Conservation (phyloP, 1,140 invertebrate species). For the Atta texana region DNA sequence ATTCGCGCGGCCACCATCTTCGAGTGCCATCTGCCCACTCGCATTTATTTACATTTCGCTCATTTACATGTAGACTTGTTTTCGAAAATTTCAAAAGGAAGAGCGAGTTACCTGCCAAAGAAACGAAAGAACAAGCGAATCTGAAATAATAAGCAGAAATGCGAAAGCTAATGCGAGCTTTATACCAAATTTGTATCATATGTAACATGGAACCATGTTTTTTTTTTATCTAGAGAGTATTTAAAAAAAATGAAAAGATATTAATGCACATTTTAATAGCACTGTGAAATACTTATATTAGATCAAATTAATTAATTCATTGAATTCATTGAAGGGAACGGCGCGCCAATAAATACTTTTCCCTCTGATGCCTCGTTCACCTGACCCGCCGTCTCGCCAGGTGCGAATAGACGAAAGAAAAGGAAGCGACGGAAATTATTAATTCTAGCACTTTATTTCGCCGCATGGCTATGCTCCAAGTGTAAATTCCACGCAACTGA, state of each 20-base stretch:
- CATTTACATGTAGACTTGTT: conserved; percentile 66
- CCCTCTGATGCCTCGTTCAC: conserved; percentile 64
- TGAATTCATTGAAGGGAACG: background rate
- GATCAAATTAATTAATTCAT: conserved; percentile 18
- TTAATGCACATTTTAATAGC: background rate
- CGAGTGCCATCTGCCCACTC: conserved; percentile 63
- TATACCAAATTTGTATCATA: background rate
- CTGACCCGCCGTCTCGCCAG: conserved; percentile 65
- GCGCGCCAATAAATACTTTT: conserved; percentile 64
- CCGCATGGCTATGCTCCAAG: conserved; percentile 67
- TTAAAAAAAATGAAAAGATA: background rate
- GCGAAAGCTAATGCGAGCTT: background rate
- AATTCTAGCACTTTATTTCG: conserved; percentile 73
- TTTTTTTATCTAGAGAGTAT: background rate
- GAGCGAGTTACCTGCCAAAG: conserved; percentile 58
- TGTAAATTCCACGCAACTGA: conserved; percentile 68
- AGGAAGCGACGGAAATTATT: conserved; percentile 66
- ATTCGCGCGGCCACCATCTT: conserved; percentile 65
- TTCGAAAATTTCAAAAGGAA: conserved; percentile 63
- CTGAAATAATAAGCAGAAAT: conserved; percentile 13
- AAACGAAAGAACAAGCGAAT: background rate
- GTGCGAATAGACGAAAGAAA: conserved; percentile 57
- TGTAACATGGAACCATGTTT: background rate
- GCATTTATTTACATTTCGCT: conserved; percentile 72
- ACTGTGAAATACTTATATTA: background rate